Base-by-base conservation (phyloP, 1,140 invertebrate species). In the Pseudomyrmex cubaensis region DNA sequence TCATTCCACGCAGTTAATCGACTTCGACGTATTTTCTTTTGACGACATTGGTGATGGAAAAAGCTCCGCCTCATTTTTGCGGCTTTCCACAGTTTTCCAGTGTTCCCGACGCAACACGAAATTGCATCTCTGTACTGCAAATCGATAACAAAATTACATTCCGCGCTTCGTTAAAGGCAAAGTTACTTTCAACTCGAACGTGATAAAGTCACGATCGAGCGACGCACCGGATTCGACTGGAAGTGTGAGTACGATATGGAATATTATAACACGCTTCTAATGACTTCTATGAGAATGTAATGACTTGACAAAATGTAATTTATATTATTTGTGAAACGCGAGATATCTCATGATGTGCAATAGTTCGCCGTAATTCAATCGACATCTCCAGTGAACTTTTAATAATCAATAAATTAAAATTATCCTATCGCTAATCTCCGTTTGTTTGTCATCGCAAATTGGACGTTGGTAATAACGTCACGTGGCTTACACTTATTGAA, bases 141-240 rank as follows among this genome's bases (percentile, higher is more conserved):
- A 72, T 80, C 76, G 54, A 48, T 63, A 82, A 74, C 70, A 48
- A 76, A 82, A 82, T 73, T 75, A 82, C 50, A 82, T 75, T 54
- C 50, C 48, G 59, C 48, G 59, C 20, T 73, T 66, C 50, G 70
- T 62, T 75, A 75, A 73, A 82, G 59, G 25, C 46, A 7, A 63
- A 75, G 57, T 82, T 62, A 75, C 70, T 82, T 82, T 48, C 59
- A 76, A 63, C 35, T 75, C 69, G 56, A 12, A 61, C 12, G 56
- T 46, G 57, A 64, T 64, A 75, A 82, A 75, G 70, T 82, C 77
- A n/a, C 57, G 44, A 80, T 70, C 52, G 54, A 22, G 5, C 5
- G 54, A 25, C 20, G 12, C 66, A 59, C 20, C 46, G 56, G 7
- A 57, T 56, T 46, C 4, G 35, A 56, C 46, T n/a, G 50, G 25